phyloP scores from a whole-genome alignment of 1,140 invertebrate species.

The Trichonephila inaurata region DNA sequence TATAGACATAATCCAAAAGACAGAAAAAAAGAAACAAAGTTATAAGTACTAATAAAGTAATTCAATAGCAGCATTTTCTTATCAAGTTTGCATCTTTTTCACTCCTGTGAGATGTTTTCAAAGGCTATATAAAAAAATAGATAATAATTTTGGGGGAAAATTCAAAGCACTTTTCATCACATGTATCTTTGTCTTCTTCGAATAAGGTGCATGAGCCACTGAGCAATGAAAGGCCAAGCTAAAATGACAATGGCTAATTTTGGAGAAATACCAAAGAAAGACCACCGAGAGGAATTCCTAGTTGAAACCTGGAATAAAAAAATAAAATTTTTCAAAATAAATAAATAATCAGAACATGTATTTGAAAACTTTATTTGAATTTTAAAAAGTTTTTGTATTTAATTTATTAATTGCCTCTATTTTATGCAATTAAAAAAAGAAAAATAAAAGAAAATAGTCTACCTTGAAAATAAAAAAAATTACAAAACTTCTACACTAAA shows the following conservation, averaged over 20 bases:
- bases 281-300: conserved; percentile 80
- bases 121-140: conserved; percentile 21
- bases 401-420: no score
- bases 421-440: no score
- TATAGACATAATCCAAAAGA: not conserved
- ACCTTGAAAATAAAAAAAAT: not conserved
- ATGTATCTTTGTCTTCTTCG: conserved; percentile 54
- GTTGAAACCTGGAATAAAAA: conserved; percentile 55
- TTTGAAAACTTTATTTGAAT: no score
- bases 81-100: not conserved
- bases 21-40: not conserved
- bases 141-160: not conserved
- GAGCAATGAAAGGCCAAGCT: conserved; percentile 81
- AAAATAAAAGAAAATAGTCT: not conserved
- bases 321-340: not conserved
- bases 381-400: no score
- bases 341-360: no score
- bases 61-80: not conserved
- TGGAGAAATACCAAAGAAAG: conserved; percentile 80
- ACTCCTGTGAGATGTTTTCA: not conserved
- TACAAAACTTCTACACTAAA: not conserved
- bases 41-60: not conserved
- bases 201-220: conserved; percentile 77
- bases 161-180: not conserved
- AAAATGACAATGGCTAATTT: conserved; percentile 80